A percentile compares a stretch with the other conserved stretches of the same genome.
Conservation (phyloP, 53 echinoderm and acorn worm genomes). For the Henricia sp. region DNA sequence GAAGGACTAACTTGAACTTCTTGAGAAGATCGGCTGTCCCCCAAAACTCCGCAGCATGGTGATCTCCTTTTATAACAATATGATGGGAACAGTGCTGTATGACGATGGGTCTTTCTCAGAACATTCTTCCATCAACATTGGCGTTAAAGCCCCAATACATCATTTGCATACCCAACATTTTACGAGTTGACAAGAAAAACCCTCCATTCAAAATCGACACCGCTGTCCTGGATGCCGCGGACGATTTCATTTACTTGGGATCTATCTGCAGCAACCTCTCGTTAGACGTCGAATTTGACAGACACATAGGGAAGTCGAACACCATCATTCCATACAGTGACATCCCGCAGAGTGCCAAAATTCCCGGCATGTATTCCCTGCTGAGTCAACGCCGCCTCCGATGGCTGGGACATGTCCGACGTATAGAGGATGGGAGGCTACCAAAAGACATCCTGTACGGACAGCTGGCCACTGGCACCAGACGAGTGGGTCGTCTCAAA, state of each 20-base stretch:
- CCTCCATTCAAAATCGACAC: slow-evolving; percentile 31
- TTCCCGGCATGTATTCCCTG: slow-evolving; percentile 18
- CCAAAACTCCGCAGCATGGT: slow-evolving; percentile 38
- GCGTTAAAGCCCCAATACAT: slow-evolving; percentile 65
- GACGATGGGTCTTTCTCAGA: slow-evolving; percentile 3
- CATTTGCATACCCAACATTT: slow-evolving; percentile 75
- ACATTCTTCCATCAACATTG: slow-evolving; percentile 25
- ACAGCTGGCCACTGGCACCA: too few species aligned
- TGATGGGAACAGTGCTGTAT: slow-evolving; percentile 30
- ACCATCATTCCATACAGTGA: not conserved
- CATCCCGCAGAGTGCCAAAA: not conserved
- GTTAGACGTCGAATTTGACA: slow-evolving; percentile 28
- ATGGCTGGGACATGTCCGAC: slow-evolving; percentile 43
- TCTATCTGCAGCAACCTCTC: slow-evolving; percentile 56
- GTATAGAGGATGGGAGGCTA: not conserved
- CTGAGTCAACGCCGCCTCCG: slow-evolving; percentile 7
- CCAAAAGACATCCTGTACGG: too few species aligned
- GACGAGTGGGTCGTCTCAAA: not conserved
- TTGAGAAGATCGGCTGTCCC: slow-evolving; percentile 55
- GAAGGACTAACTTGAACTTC: slow-evolving; percentile 42
- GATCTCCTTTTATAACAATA: slow-evolving; percentile 37
- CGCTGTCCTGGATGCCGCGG: not conserved
- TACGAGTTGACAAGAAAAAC: slow-evolving; percentile 39
- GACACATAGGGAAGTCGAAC: not conserved
- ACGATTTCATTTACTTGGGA: slow-evolving; percentile 63